Base-by-base conservation (phyloP, 1,140 invertebrate species). In the Conus betulinus region DNA sequence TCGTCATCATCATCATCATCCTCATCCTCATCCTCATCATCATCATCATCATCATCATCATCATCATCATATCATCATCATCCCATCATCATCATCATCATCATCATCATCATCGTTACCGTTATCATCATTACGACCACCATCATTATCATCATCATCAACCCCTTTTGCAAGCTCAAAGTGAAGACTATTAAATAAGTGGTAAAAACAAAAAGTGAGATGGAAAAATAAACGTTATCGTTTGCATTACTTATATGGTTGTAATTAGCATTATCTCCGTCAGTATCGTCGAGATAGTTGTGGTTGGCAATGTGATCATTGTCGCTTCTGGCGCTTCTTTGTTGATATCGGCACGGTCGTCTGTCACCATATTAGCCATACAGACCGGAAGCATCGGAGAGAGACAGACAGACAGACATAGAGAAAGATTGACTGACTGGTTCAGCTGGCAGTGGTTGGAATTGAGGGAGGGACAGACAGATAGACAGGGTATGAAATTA, bases 41-140 rank as follows among this genome's bases (percentile, higher is more conserved):
- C 67, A 71, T 71, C 67, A 71, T 71, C 67, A 71, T 23, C 67
- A 20, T 71, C 67, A 71, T 71, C 67, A 71, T 71, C 67, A 71
- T 71, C 67, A 1, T 71, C 67, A 71, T 23, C 67, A 71, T 7
- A 71, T 4, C 67, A 5, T 5, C 67, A 20, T 71, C 13, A 71
- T 71, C 23, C 20, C 67, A 71, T 71, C 67, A 71, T 71, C 17
- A 71, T 71, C 67, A 71, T 71, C 67, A 71, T 71, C 67, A 71
- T 71, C 17, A 71, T 71, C 67, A 71, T 71, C 1, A n/a, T 7
- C 20, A 71, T 71, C 67, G 7, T 71, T 23, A 20, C 20, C 23
- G 6, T 71, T 6, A 7, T 71, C 23, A 20, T 71, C 67, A 23
- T 71, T 20, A 20, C 20, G 3, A 23, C 10, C 67, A 20, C 20